phyloP scores from a whole-genome alignment of 1,140 invertebrate species.

The Battus philenor region DNA sequence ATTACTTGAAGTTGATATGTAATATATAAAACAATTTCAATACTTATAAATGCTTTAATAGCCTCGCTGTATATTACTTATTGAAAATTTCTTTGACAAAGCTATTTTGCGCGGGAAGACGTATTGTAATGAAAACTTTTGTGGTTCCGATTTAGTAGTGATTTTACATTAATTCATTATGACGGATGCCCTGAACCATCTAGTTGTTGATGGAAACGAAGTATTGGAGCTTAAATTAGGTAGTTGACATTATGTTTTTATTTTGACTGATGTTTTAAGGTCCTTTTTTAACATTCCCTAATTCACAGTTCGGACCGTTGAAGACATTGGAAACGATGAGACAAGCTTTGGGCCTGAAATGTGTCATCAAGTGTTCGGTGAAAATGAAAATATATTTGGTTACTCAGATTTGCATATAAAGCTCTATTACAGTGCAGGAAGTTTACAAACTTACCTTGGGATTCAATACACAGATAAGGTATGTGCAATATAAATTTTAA shows the following conservation, averaged over 20 bases:
- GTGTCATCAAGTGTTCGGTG: conserved; percentile 96
- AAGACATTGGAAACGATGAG: conserved; percentile 85
- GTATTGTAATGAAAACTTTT: conserved; percentile 27
- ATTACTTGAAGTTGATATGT: too few species aligned
- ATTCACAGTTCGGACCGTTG: conserved; percentile 78
- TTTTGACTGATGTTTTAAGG: conserved; percentile 1
- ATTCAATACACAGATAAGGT: conserved; percentile 71
- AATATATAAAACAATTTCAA: too few species aligned
- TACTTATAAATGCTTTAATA: too few species aligned
- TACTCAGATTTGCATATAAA: conserved; percentile 89
- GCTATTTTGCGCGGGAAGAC: conserved; percentile 58
- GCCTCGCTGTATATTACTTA: too few species aligned
- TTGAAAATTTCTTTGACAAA: too few species aligned
- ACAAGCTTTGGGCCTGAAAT: conserved; percentile 88
- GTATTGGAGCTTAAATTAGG: conserved; percentile 87
- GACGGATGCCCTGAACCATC: conserved; percentile 76
- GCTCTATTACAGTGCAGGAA: conserved; percentile 89
- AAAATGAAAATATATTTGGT: conserved; percentile 95
- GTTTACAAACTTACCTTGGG: conserved; percentile 77
- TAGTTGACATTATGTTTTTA: conserved; percentile 52
- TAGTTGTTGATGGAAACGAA: conserved; percentile 83
- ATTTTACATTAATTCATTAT: conserved; percentile 31
- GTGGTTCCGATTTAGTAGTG: conserved; percentile 14
- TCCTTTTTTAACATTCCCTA: conserved; percentile 16
- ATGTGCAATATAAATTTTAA: too few species aligned